phyloP scores from a whole-genome alignment of 2,888 invertebrate species.

The Agrypnus murinus region DNA sequence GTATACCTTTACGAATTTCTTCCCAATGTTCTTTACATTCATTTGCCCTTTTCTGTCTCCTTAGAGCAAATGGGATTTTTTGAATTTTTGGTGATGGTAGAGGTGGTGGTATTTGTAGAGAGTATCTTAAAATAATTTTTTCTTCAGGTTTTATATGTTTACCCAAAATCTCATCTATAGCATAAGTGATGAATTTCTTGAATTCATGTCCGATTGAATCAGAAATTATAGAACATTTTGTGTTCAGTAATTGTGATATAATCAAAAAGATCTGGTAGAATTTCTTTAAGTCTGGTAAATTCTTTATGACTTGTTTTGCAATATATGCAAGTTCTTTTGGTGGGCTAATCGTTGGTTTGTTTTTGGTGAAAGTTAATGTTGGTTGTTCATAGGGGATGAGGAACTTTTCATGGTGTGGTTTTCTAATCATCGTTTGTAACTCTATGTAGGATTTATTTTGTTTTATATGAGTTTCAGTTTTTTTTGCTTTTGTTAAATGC shows the following conservation, averaged over 20 bases:
- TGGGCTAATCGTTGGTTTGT: neutral
- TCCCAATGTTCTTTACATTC: neutral
- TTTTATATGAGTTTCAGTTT: neutral
- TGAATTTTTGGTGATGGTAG: neutral
- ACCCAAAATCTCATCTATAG: neutral
- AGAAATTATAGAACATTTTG: neutral
- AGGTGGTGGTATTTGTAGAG: neutral
- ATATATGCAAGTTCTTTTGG: neutral
- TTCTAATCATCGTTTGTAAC: neutral
- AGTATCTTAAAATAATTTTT: too few relatives aligned
- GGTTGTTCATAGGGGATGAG: slow-evolving; percentile 32
- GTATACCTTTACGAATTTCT: neutral
- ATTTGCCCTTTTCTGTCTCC: neutral
- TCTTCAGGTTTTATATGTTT: neutral
- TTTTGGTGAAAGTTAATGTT: slow-evolving; percentile 18
- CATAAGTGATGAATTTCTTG: neutral
- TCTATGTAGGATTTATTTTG: neutral
- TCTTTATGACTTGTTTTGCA: neutral
- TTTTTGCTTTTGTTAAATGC: neutral
- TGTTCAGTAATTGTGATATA: neutral
- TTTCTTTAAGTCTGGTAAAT: neutral
- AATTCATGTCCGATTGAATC: neutral
- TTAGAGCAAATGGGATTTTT: neutral
- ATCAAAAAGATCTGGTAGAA: neutral
- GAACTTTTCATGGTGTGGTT: slow-evolving; percentile 30